These are phyloP conservation scores for Brachymystax lenok DNA, from an alignment of 2,797 vertebrate genomes.

Conservation along the genomic window DNA sequence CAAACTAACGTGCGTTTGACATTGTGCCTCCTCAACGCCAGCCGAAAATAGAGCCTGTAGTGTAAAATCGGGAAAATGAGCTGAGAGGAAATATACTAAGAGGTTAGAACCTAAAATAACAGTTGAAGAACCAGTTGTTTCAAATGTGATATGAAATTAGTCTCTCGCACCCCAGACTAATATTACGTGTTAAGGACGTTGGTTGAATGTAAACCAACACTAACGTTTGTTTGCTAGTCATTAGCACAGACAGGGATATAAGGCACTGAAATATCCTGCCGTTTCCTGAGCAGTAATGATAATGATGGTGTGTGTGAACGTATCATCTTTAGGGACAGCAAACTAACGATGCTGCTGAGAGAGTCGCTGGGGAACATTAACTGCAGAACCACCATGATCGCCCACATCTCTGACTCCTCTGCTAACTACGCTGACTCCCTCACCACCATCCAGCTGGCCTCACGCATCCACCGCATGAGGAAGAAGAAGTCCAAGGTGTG, in stretches of 20 bases:
- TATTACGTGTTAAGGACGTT: neutral
- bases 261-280: constrained; percentile 12
- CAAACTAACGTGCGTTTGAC: too few relatives aligned
- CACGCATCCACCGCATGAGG: constrained; percentile 94
- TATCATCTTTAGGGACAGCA: constrained; percentile 87
- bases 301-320: constrained; percentile 24
- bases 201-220: neutral
- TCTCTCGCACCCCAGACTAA: neutral
- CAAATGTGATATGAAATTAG: neutral
- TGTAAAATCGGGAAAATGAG: neutral
- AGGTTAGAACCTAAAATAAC: too few relatives aligned
- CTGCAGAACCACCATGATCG: constrained; percentile 97
- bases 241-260: constrained; percentile 9
- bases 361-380: constrained; percentile 94
- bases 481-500: constrained; percentile 95
- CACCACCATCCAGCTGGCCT: constrained; percentile 94
- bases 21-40: too few relatives aligned
- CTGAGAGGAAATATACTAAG: neutral
- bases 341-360: constrained; percentile 93
- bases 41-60: too few relatives aligned
- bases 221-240: neutral
- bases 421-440: constrained; percentile 91
- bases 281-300: constrained; percentile 40
- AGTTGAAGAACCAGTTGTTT: too few relatives aligned
- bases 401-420: constrained; percentile 92